Conservation (phyloP, 2,113 vertebrate genomes). For the Chamaetylas fuelleborni region DNA sequence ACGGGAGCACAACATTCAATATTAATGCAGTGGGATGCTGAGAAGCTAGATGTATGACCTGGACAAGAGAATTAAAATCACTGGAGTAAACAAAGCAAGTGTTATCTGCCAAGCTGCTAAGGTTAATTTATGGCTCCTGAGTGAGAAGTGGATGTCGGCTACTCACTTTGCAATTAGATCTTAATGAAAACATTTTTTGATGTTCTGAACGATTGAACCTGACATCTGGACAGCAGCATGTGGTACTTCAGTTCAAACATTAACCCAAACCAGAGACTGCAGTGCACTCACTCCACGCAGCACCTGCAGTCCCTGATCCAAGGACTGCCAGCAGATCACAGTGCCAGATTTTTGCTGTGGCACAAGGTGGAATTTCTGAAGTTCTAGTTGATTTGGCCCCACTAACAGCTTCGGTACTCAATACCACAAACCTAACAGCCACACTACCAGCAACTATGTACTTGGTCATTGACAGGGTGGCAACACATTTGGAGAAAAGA, state of each 20-base stretch:
- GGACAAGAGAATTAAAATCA: not conserved
- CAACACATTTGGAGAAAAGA: not conserved
- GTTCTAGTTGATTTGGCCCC: not conserved
- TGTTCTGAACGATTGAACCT: not conserved
- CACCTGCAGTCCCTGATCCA: not conserved
- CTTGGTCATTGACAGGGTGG: not conserved
- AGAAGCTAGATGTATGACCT: not conserved
- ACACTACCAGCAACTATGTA: not conserved
- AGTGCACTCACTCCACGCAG: not conserved
- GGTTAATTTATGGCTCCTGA: not conserved
- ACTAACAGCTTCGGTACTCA: not conserved
- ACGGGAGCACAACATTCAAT: not conserved
- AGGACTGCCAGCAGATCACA: not conserved
- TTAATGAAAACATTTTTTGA: not conserved
- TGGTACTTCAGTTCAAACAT: not conserved
- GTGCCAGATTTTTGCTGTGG: not conserved
- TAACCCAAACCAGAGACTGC: not conserved
- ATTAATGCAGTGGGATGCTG: not conserved
- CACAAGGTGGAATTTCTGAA: not conserved
- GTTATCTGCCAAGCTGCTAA: not conserved
- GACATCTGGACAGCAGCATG: not conserved
- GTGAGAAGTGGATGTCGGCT: not conserved
- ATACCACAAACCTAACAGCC: not conserved
- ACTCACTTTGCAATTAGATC: not conserved
- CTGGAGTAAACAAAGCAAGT: not conserved